Percentiles rank a stretch among this genome's conserved stretches.
Evolutionary conservation across 37 sponge, comb jelly and placozoan genomes (phyloP).

Genomic region (Dysidea cf. avara): DNA sequence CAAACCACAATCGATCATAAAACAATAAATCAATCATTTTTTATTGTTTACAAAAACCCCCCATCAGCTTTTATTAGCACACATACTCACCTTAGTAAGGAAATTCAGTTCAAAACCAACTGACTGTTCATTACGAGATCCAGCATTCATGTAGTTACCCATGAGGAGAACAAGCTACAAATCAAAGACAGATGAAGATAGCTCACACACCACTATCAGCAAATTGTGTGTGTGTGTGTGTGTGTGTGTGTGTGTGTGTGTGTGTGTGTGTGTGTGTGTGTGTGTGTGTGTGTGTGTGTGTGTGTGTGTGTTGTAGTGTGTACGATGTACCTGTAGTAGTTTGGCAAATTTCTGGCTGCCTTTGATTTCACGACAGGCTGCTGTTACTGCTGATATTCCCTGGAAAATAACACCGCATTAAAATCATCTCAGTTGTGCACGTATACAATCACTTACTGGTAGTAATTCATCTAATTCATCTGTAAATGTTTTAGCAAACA

Average conservation of each 20-base stretch:
- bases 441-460: constrained; percentile 56
- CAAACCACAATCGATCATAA: too few species aligned
- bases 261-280: not conserved
- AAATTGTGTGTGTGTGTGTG: too few species aligned
- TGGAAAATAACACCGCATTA: not conserved
- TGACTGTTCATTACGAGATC: constrained; percentile 86
- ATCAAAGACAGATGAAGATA: not conserved
- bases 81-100: constrained; percentile 85
- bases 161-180: constrained; percentile 85
- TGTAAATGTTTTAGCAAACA: constrained; percentile 75
- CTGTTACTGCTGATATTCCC: constrained; percentile 68
- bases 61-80: not conserved
- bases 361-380: constrained; percentile 85
- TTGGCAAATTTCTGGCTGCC: constrained; percentile 76
- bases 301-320: not conserved
- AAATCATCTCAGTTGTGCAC: not conserved
- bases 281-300: not conserved
- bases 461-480: constrained; percentile 84
- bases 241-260: not conserved
- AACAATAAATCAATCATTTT: too few species aligned
- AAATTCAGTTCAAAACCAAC: constrained; percentile 93
- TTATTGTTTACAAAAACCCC: constrained; percentile 7
- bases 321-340: constrained; percentile 70
- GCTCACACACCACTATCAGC: not conserved
- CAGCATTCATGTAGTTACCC: constrained; percentile 99